phyloP scores from a whole-genome alignment of 2,888 invertebrate genomes.

The Ochropleura plecta region DNA sequence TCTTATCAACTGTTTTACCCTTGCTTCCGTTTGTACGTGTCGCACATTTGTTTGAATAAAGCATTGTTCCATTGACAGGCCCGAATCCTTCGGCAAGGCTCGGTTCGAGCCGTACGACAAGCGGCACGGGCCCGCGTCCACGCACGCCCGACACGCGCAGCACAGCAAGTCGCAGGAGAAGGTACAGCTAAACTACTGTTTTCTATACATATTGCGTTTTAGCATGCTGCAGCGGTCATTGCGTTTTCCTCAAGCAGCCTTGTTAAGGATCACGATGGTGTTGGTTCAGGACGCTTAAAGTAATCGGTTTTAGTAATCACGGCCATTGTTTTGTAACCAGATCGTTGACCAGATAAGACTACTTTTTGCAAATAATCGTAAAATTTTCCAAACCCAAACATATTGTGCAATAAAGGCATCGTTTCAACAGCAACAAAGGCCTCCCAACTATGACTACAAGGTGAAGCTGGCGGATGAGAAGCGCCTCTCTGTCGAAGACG shows the following conservation, averaged over 20 bases:
- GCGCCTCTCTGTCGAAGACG: slow-evolving; percentile 87
- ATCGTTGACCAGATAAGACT: not conserved
- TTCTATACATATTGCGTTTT: not conserved
- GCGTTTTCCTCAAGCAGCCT: not conserved
- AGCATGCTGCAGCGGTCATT: not conserved
- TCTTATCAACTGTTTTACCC: not conserved
- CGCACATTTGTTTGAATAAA: not conserved
- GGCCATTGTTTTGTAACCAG: not conserved
- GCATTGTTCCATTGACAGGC: slow-evolving; percentile 29
- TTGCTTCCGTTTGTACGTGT: not conserved
- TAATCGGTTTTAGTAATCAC: not conserved
- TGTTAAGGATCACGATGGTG: not conserved
- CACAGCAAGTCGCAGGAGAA: slow-evolving; percentile 29
- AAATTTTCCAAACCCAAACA: not conserved
- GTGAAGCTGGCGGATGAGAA: slow-evolving; percentile 88
- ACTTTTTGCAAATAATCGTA: not conserved
- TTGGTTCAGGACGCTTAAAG: not conserved
- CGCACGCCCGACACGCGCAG: slow-evolving; percentile 54
- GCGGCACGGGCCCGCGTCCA: slow-evolving; percentile 56
- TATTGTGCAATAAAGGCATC: not conserved
- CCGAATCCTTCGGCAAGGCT: slow-evolving; percentile 49
- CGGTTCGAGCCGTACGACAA: slow-evolving; percentile 73
- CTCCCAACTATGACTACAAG: slow-evolving; percentile 86
- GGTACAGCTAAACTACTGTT: slow-evolving; percentile 13
- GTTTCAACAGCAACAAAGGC: slow-evolving; percentile 49